A percentile compares a stretch with the other conserved stretches of the same genome.
phyloP scores from a whole-genome alignment of 2,797 vertebrate species.

The Hoplostethus mediterraneus region DNA sequence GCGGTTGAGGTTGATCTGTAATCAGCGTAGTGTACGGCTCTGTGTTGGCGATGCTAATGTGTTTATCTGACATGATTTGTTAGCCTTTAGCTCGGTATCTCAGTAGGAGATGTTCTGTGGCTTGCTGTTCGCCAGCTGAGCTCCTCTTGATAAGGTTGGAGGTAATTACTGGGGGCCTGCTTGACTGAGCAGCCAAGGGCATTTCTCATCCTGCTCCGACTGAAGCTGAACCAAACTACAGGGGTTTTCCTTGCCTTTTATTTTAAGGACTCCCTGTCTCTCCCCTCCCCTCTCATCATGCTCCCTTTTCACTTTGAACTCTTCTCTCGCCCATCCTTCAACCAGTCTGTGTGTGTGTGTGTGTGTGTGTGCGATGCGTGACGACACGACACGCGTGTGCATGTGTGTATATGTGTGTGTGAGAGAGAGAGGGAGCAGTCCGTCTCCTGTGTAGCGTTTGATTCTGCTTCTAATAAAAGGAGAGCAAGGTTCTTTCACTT shows the following conservation, averaged over 20 bases:
- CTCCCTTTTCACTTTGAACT: slow-evolving; percentile 22
- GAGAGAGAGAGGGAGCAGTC: slow-evolving; percentile 22
- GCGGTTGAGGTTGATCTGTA: slow-evolving; percentile 62
- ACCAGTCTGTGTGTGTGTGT: slow-evolving; percentile 7
- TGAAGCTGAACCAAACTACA: slow-evolving; percentile 69
- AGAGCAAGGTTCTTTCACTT: slow-evolving; percentile 66
- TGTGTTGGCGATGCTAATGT: slow-evolving; percentile 70
- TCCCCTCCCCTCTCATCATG: slow-evolving; percentile 28
- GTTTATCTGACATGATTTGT: slow-evolving; percentile 71
- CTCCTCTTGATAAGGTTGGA: slow-evolving; percentile 78
- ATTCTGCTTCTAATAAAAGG: slow-evolving; percentile 74
- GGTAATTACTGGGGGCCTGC: slow-evolving; percentile 80
- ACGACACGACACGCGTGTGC: not conserved
- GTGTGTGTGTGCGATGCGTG: not conserved
- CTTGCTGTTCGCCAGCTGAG: slow-evolving; percentile 50
- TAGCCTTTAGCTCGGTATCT: slow-evolving; percentile 36
- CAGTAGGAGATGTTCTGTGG: slow-evolving; percentile 26
- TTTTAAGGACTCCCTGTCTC: slow-evolving; percentile 72
- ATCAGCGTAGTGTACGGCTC: slow-evolving; percentile 67
- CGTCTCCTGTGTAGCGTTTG: slow-evolving; percentile 59
- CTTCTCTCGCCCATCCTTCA: slow-evolving; percentile 10
- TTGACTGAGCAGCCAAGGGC: slow-evolving; percentile 82
- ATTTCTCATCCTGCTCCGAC: slow-evolving; percentile 73
- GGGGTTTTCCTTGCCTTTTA: slow-evolving; percentile 79
- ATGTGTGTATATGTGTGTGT: slow-evolving; percentile 25